phyloP scores from a whole-genome alignment of 1,140 invertebrate genomes.

The Procambarus virginalis region DNA sequence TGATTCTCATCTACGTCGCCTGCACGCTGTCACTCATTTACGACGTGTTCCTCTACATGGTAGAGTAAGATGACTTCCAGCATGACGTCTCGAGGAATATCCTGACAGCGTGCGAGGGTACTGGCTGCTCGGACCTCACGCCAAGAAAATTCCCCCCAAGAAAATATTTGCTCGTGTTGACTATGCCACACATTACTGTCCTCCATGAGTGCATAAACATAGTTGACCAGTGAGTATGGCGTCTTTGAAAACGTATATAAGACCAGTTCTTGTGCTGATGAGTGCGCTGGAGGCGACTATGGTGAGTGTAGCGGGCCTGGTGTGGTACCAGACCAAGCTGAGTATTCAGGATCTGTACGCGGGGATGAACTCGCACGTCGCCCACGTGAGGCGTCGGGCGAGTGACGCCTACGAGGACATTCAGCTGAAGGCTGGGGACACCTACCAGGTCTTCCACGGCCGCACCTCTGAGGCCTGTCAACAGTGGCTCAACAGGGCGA shows the following conservation, averaged over 20 bases:
- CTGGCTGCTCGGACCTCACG: too few species aligned
- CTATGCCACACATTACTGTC: too few species aligned
- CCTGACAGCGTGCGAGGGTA: background rate
- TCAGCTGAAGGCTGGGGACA: conserved; percentile 48
- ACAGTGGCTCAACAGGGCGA: conserved; percentile 38
- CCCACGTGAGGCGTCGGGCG: conserved; percentile 28
- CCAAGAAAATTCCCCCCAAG: too few species aligned
- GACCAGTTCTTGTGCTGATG: conserved; percentile 44
- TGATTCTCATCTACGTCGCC: background rate
- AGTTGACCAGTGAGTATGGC: conserved; percentile 4
- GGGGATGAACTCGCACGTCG: conserved; percentile 16
- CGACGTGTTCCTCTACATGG: background rate
- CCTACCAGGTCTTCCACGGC: conserved; percentile 33
- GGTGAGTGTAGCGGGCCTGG: conserved; percentile 11
- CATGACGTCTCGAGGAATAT: background rate
- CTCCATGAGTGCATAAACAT: too few species aligned
- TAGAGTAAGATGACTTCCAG: background rate
- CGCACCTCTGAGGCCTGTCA: conserved; percentile 36
- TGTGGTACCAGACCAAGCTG: conserved; percentile 43
- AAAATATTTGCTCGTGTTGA: too few species aligned
- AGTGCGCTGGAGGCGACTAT: conserved; percentile 39
- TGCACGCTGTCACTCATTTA: background rate
- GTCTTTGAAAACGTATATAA: conserved; percentile 4
- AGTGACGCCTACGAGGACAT: conserved; percentile 43
- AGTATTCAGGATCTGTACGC: conserved; percentile 6